A percentile compares a stretch with the other conserved stretches of the same genome.
Evolutionary conservation across 2,888 invertebrate genomes (phyloP).

Genomic region (Polyommatus icarus): DNA sequence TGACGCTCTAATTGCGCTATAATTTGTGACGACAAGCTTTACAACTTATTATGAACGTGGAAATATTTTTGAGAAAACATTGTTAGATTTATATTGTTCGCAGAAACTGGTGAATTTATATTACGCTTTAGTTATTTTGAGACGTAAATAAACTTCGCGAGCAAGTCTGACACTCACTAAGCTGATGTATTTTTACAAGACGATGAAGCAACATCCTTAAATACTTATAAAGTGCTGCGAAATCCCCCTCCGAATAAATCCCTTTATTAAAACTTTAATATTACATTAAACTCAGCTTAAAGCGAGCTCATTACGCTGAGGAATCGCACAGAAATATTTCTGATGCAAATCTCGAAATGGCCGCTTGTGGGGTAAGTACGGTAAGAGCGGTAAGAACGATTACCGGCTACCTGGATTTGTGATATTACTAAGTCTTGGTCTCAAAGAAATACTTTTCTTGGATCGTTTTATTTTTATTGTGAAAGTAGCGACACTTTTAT

Average conservation of each 20-base stretch:
- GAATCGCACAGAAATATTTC: neutral
- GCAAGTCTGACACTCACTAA: neutral
- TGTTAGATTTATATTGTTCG: too few relatives aligned
- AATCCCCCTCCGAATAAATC: neutral
- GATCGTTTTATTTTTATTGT: neutral
- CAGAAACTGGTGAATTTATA: too few relatives aligned
- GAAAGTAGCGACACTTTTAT: neutral
- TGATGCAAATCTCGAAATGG: conserved; percentile 13
- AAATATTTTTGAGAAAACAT: too few relatives aligned
- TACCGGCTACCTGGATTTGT: neutral
- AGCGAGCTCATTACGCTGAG: neutral
- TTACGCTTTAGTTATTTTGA: neutral
- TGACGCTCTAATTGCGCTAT: too few relatives aligned
- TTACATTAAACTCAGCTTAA: conserved; percentile 18
- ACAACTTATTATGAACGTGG: too few relatives aligned
- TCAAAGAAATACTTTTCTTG: neutral
- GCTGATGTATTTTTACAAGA: neutral
- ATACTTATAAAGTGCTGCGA: neutral
- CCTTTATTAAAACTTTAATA: conserved; percentile 17
- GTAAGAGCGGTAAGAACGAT: neutral
- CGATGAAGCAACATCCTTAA: neutral
- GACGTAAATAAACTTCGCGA: neutral
- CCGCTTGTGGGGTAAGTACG: neutral
- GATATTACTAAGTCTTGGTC: neutral
- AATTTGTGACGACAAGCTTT: too few relatives aligned